Conservation (phyloP, 2,797 vertebrate species). For the Scleropages formosus region DNA sequence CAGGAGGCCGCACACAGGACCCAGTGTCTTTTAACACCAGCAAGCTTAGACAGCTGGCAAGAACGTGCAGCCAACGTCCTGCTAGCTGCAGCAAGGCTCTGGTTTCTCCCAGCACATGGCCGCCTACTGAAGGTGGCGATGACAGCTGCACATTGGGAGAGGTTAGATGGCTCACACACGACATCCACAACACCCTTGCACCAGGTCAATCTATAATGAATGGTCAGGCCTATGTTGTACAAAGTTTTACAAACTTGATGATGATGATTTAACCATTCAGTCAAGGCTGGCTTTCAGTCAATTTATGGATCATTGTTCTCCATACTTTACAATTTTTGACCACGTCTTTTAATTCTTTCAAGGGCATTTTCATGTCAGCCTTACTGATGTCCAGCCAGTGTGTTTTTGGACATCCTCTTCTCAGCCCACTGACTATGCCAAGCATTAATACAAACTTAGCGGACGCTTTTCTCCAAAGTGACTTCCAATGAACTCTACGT, state of each 20-base stretch:
- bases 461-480: too few species aligned
- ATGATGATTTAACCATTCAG: too few species aligned
- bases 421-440: too few species aligned
- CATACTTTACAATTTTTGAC: too few species aligned
- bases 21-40: constrained; percentile 60
- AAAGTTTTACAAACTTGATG: too few species aligned
- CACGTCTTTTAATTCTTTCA: too few species aligned
- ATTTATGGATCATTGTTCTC: too few species aligned
- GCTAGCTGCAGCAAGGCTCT: constrained; percentile 45
- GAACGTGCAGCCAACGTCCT: constrained; percentile 42
- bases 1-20: constrained; percentile 54
- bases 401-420: not conserved
- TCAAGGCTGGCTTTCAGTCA: too few species aligned
- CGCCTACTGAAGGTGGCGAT: constrained; percentile 54
- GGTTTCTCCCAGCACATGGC: constrained; percentile 45
- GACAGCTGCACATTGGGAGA: constrained; percentile 53
- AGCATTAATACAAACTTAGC: too few species aligned
- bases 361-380: too few species aligned
- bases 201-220: not conserved
- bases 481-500: too few species aligned
- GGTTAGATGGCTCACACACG: constrained; percentile 40
- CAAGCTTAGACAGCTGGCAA: constrained; percentile 69
- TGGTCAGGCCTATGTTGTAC: not conserved
- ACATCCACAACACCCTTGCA: not conserved
- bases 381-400: too few species aligned